Evolutionary conservation across 2,113 vertebrate species (phyloP).

Genomic region (Callithrix jacchus): DNA sequence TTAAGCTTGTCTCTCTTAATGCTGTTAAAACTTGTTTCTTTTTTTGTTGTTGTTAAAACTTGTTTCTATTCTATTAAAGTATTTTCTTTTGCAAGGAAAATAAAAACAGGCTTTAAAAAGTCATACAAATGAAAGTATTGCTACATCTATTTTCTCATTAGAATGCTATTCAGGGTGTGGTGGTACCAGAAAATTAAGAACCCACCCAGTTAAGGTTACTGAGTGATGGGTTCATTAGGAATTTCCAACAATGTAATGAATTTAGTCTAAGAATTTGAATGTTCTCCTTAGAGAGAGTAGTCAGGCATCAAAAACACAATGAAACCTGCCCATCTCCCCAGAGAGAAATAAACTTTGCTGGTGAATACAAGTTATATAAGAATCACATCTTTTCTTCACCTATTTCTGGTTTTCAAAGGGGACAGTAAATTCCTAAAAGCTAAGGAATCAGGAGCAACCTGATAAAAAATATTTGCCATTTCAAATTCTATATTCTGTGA

Average conservation of each 20-base stretch:
- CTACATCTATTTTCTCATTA: not conserved
- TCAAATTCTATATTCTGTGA: not conserved
- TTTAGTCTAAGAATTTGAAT: constrained; percentile 7
- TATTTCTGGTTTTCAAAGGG: not conserved
- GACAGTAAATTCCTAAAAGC: not conserved
- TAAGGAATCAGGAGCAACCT: not conserved
- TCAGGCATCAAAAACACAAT: not conserved
- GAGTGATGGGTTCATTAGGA: not conserved
- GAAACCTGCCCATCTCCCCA: not conserved
- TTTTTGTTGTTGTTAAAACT: not conserved
- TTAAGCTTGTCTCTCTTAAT: not conserved
- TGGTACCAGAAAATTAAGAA: not conserved
- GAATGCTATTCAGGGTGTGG: not conserved
- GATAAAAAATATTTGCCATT: not conserved
- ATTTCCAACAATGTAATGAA: not conserved
- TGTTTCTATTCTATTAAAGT: not conserved
- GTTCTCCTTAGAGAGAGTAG: not conserved
- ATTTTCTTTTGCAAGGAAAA: not conserved
- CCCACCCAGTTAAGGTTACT: not conserved
- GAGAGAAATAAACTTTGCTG: not conserved
- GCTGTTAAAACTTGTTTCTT: not conserved
- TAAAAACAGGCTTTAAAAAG: constrained; percentile 15
- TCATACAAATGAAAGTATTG: not conserved
- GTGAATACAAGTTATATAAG: not conserved
- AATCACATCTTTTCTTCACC: not conserved